Percentiles rank a stretch among this genome's conserved stretches.
Conservation (phyloP, 2,888 invertebrate genomes). For the Carterocephalus palaemon region DNA sequence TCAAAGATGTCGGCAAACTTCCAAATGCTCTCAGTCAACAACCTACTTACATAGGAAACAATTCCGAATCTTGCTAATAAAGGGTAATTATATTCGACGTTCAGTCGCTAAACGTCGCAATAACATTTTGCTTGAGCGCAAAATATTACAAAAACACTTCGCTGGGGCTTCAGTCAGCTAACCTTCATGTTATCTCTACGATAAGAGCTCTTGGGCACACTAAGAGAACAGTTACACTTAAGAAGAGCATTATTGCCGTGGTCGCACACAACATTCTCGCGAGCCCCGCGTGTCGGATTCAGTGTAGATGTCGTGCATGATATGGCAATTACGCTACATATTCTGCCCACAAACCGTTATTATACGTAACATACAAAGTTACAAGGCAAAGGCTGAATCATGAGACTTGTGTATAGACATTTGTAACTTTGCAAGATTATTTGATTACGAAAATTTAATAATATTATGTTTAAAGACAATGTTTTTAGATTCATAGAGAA, state of each 20-base stretch:
- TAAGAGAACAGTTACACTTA: conserved; percentile 52
- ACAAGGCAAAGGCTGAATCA: conserved; percentile 6
- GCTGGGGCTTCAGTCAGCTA: conserved; percentile 32
- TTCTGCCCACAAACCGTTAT: conserved; percentile 47
- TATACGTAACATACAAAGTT: conserved; percentile 36
- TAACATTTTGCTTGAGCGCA: conserved; percentile 14
- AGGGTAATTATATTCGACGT: background rate
- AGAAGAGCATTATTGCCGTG: conserved; percentile 56
- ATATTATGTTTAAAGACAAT: too few species aligned
- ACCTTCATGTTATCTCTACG: conserved; percentile 34
- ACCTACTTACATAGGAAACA: background rate
- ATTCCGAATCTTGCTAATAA: conserved; percentile 4
- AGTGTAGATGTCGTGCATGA: conserved; percentile 46
- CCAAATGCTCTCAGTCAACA: too few species aligned
- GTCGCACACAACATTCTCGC: conserved; percentile 41
- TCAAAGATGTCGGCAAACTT: too few species aligned
- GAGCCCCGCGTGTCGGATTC: conserved; percentile 34
- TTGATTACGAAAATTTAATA: too few species aligned
- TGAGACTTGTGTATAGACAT: background rate
- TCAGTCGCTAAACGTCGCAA: conserved; percentile 13
- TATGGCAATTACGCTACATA: conserved; percentile 56
- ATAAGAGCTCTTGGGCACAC: conserved; percentile 36
- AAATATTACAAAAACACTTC: conserved; percentile 29
- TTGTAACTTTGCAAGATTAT: too few species aligned
- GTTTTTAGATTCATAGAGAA: too few species aligned